Evolutionary conservation across 2,113 vertebrate genomes (phyloP).

Genomic region (Oreocharis arfaki): DNA sequence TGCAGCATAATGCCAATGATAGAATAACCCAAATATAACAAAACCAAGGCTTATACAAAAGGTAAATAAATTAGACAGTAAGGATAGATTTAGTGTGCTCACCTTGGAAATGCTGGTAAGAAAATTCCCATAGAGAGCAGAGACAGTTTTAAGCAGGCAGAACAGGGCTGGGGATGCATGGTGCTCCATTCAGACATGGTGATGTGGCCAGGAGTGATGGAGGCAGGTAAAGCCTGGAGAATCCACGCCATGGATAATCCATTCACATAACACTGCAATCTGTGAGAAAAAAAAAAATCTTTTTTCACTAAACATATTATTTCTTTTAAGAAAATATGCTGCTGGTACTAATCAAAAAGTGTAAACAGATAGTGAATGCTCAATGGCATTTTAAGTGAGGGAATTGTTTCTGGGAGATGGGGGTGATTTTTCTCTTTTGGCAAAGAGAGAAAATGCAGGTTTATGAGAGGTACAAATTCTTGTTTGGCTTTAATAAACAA

Average conservation of each 20-base stretch:
- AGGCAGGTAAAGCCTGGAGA: not conserved
- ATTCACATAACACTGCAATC: not conserved
- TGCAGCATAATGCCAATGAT: not conserved
- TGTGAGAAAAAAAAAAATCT: not conserved
- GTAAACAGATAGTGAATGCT: not conserved
- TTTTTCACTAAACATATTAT: not conserved
- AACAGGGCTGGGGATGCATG: not conserved
- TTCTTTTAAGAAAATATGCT: not conserved
- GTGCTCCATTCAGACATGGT: not conserved
- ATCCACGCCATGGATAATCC: not conserved
- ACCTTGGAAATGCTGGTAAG: not conserved
- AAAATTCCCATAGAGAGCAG: not conserved
- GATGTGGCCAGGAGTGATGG: not conserved
- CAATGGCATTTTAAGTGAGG: not conserved
- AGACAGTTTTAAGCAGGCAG: not conserved
- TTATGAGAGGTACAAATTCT: not conserved
- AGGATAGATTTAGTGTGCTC: not conserved
- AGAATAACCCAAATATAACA: not conserved
- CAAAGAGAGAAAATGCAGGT: not conserved
- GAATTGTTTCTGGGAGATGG: not conserved
- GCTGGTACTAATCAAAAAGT: not conserved
- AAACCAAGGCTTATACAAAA: not conserved
- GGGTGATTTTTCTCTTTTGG: not conserved
- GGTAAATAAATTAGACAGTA: not conserved
- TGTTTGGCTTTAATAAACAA: slow-evolving; percentile 2